These are phyloP conservation scores for Caloenas nicobarica DNA, from an alignment of 2,113 vertebrate species.

Conservation along the genomic window DNA sequence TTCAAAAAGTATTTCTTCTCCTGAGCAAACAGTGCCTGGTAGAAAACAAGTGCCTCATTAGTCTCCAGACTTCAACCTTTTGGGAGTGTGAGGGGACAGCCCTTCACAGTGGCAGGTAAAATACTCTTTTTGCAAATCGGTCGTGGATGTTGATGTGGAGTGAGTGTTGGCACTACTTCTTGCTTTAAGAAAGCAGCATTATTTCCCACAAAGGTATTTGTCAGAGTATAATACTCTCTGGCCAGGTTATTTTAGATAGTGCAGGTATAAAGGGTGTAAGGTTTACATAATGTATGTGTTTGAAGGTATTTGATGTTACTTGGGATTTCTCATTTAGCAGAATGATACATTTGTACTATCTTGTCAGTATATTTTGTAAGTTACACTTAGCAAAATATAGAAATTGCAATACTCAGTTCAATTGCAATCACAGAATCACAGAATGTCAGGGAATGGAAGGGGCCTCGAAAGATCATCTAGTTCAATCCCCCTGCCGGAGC, in stretches of 20 bases:
- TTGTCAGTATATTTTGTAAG: not conserved
- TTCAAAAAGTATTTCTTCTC: not conserved
- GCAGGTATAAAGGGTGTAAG: not conserved
- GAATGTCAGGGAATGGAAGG: too few species aligned
- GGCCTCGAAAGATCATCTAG: too few species aligned
- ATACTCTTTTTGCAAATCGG: not conserved
- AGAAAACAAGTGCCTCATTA: slow-evolving; percentile 5
- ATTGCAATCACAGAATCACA: too few species aligned
- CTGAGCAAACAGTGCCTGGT: not conserved
- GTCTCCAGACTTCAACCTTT: not conserved
- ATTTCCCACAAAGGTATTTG: not conserved
- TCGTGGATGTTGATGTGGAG: not conserved
- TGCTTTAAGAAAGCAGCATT: not conserved
- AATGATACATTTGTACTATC: not conserved
- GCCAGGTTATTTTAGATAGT: not conserved
- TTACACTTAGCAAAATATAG: not conserved
- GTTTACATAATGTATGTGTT: not conserved
- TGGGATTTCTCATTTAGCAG: not conserved
- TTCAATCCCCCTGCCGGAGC: too few species aligned
- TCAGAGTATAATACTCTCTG: not conserved
- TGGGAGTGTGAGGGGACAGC: not conserved
- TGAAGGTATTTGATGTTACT: not conserved
- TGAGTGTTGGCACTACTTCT: not conserved
- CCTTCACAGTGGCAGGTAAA: not conserved
- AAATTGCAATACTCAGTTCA: not conserved